These are phyloP conservation scores for Drosophila kohkoa DNA, from an alignment of 1,140 invertebrate genomes.

Conservation along the genomic window DNA sequence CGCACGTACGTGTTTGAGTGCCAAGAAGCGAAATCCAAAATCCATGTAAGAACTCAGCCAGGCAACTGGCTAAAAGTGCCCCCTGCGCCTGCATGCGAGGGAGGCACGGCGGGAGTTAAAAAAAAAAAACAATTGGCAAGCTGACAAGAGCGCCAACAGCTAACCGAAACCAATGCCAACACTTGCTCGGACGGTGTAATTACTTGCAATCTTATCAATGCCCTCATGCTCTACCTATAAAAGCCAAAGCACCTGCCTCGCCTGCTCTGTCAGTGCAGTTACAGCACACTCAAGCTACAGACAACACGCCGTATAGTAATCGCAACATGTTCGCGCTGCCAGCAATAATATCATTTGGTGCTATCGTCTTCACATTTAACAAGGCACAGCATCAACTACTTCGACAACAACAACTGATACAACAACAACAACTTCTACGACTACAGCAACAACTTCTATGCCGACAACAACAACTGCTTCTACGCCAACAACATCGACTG, in stretches of 20 bases:
- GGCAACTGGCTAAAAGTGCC: slow-evolving; percentile 28
- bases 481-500: no score
- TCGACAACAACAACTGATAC: not conserved
- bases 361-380: slow-evolving; percentile 27
- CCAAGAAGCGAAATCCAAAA: slow-evolving; percentile 50
- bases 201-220: slow-evolving; percentile 53
- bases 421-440: not conserved
- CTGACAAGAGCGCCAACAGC: slow-evolving; percentile 41
- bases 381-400: slow-evolving; percentile 10
- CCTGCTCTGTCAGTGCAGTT: not conserved
- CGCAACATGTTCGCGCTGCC: slow-evolving; percentile 28
- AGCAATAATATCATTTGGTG: slow-evolving; percentile 8
- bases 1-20: slow-evolving; percentile 74
- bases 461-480: no score
- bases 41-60: slow-evolving; percentile 27
- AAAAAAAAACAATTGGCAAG: slow-evolving; percentile 43
- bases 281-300: not conserved
- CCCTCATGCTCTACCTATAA: slow-evolving; percentile 7
- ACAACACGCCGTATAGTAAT: slow-evolving; percentile 4
- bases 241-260: slow-evolving; percentile 16
- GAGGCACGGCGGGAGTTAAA: not conserved
- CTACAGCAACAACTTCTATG: no score
- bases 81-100: not conserved
- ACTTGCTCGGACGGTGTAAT: slow-evolving; percentile 46
- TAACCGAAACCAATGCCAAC: slow-evolving; percentile 27